phyloP scores from a whole-genome alignment of 2,113 vertebrate genomes.

The pig (Sus scrofa) region DNA sequence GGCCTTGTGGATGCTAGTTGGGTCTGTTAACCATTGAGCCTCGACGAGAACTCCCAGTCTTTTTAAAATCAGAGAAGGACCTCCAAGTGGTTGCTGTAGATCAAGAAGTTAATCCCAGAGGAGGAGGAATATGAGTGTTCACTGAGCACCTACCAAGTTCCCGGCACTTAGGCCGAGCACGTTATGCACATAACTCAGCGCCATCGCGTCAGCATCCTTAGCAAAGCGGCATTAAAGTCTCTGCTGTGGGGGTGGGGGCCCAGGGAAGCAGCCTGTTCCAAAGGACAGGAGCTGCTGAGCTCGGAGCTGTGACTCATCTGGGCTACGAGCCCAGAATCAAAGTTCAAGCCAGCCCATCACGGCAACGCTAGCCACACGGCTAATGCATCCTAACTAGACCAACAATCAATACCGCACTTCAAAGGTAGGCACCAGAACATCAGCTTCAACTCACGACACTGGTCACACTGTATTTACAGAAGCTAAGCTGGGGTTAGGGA shows the following conservation, averaged over 20 bases:
- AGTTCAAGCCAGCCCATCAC: slow-evolving; percentile 7
- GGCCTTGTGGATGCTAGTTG: too few relatives aligned
- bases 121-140: not conserved
- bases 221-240: not conserved
- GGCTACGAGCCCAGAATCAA: not conserved
- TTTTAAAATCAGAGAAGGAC: not conserved
- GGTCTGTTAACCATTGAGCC: too few relatives aligned
- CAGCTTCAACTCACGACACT: not conserved
- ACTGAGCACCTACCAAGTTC: not conserved
- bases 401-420: not conserved
- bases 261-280: not conserved
- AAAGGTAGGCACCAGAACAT: not conserved
- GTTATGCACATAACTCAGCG: not conserved
- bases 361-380: not conserved
- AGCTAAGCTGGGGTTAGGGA: not conserved
- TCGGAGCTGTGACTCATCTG: not conserved
- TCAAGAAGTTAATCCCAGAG: not conserved
- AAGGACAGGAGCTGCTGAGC: not conserved
- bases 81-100: not conserved
- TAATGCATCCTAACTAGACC: not conserved
- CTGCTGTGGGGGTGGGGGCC: not conserved
- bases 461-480: not conserved
- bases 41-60: too few relatives aligned
- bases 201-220: not conserved
- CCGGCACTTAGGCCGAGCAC: not conserved